These are phyloP conservation scores for Turritopsis dohrnii DNA, from an alignment of 30 jellyfish, hydroid and myxozoan genomes.

Conservation along the genomic window DNA sequence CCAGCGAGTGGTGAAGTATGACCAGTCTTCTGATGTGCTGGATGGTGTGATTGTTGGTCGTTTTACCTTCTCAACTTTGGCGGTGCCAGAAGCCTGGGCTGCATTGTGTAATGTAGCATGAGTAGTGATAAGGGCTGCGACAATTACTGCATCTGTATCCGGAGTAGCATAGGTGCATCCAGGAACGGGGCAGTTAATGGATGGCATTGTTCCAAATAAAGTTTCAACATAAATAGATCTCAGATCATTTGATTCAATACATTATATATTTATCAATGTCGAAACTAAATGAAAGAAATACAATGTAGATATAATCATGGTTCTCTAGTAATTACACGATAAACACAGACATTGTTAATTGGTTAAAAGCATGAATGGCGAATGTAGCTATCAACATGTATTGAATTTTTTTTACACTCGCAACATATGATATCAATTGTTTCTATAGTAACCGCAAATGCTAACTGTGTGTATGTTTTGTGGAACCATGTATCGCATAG, in stretches of 20 bases:
- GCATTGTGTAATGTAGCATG: slow-evolving; percentile 19
- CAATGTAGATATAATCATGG: no score
- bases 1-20: slow-evolving; percentile 43
- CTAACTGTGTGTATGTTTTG: background rate
- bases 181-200: slow-evolving; percentile 26
- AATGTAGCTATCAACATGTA: background rate
- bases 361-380: no score
- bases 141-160: slow-evolving; percentile 34
- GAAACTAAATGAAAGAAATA: no score
- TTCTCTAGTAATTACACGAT: no score
- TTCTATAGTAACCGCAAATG: background rate
- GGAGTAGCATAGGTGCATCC: slow-evolving; percentile 73
- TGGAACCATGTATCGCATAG: background rate
- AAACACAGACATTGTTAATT: no score
- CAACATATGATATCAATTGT: no score
- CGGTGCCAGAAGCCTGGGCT: slow-evolving; percentile 24
- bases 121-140: slow-evolving; percentile 5
- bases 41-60: slow-evolving; percentile 32
- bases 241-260: no score
- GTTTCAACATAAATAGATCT: slow-evolving; percentile 17
- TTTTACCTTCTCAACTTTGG: slow-evolving; percentile 30
- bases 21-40: slow-evolving; percentile 44
- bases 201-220: background rate
- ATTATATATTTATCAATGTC: no score
- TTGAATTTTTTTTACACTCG: no score